Percentiles rank a stretch among this genome's conserved stretches.
Evolutionary conservation across 2,797 vertebrate genomes (phyloP).

Genomic region (Monodelphis domestica): DNA sequence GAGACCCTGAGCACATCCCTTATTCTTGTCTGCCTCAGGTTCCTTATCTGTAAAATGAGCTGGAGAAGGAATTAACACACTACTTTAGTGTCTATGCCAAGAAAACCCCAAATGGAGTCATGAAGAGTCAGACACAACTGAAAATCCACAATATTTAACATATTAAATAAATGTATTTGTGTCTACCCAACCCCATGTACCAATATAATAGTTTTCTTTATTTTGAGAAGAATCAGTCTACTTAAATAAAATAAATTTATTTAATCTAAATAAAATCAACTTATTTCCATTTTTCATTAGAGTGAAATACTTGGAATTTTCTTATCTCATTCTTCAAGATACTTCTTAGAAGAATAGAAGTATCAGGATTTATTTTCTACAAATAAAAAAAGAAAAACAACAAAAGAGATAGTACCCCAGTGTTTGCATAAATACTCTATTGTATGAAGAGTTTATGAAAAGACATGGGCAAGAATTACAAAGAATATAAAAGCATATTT

Average conservation of each 20-base stretch:
- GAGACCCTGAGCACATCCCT: too few species aligned
- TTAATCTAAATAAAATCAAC: too few species aligned
- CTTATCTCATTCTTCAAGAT: neutral
- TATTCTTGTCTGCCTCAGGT: too few species aligned
- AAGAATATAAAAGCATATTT: neutral
- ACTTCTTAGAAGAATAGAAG: neutral
- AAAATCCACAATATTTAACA: too few species aligned
- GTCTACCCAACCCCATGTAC: too few species aligned
- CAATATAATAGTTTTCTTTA: neutral
- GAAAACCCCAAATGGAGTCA: too few species aligned
- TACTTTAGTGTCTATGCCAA: too few species aligned
- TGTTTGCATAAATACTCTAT: neutral
- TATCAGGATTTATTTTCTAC: neutral
- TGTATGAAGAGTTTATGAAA: neutral
- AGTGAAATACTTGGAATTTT: neutral
- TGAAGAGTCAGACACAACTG: too few species aligned
- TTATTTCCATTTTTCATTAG: neutral
- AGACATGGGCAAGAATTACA: neutral
- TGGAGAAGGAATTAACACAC: too few species aligned
- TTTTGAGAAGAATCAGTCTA: neutral
- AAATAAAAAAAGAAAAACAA: neutral
- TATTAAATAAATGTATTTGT: neutral
- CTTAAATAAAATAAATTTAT: too few species aligned
- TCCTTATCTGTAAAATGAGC: too few species aligned
- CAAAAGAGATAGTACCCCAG: neutral